phyloP scores from a whole-genome alignment of 2,113 vertebrate species.

The Sterna hirundo region DNA sequence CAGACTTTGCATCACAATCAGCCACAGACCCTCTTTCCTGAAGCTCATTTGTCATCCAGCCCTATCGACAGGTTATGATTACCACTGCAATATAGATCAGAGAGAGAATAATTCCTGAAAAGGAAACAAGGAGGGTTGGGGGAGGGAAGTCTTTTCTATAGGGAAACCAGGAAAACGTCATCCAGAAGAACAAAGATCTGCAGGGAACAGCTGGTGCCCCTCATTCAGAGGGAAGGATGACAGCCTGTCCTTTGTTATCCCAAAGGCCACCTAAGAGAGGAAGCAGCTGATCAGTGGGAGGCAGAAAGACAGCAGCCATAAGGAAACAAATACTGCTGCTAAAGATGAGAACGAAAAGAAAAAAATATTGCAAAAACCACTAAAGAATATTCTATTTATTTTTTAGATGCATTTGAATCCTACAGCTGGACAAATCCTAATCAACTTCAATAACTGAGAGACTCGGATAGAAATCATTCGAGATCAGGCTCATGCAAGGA shows the following conservation, averaged over 20 bases:
- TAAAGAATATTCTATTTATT: neutral
- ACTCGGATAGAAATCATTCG: neutral
- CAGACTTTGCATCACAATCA: neutral
- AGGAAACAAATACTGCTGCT: neutral
- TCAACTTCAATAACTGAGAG: neutral
- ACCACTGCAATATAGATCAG: neutral
- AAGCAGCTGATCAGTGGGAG: conserved; percentile 2
- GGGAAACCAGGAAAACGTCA: neutral
- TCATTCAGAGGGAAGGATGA: conserved; percentile 11
- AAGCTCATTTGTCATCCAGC: neutral
- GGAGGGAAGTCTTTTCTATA: neutral
- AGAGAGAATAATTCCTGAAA: conserved; percentile 3
- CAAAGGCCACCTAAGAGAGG: neutral
- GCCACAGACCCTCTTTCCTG: neutral
- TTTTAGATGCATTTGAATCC: neutral
- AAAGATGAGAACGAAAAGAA: neutral
- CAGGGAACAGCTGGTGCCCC: conserved; percentile 30
- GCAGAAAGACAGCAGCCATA: neutral
- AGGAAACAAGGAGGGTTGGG: neutral
- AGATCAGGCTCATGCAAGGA: neutral
- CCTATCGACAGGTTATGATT: neutral
- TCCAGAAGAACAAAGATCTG: conserved; percentile 36
- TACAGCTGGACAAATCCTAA: neutral
- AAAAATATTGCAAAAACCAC: neutral
- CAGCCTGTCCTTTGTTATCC: conserved; percentile 27